Evolutionary conservation across 2,888 invertebrate genomes (phyloP), one percentile per base, ranked within the genome.

Genomic region (Torymus auratus): DNA sequence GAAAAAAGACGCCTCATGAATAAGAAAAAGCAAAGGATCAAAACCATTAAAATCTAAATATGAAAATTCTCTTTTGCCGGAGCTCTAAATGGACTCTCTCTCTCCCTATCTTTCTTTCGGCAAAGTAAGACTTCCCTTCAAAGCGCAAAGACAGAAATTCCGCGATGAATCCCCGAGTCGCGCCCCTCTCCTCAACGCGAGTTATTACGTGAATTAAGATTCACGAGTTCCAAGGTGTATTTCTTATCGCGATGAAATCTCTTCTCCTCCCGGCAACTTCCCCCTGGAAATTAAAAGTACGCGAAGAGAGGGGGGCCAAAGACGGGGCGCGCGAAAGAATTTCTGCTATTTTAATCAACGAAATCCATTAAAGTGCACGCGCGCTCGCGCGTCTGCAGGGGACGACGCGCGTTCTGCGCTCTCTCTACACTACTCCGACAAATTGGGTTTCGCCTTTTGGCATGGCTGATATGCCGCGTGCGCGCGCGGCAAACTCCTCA

Each of bases 301-400:
- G 17, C 20, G 52, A 2, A 15, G 17, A 41, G 23, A 23, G 28
- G 7, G 4, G 41, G 41, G 0, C 7, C 41, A 10, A 41, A 41
- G 7, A 41, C 41, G 41, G 41, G 0, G 3, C 55, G n/a, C 50
- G 15, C 76, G 67, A 52, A 71, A 73, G 76, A 76, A 76, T 80
- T 76, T 72, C 64, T 50, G 62, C 80, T 80, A 80, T 76, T 80
- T 76, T 80, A 80, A 80, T 80, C 80, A 80, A 80, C 61, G 68
- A 72, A 72, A 80, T 80, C 72, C 72, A 76, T 76, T 79, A 79
- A 72, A 60, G 78, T 14, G 61, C 58, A 10, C 20, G 23, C 60
- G 56, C 56, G 67, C 28, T 20, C 20, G 20, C 20, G 20, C 23
- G 23, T 23, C 28, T 28, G 20, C 23, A n/a, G 64, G 53, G 52